Conservation (phyloP, 1,140 invertebrate species). For the Berghia stephanieae region DNA sequence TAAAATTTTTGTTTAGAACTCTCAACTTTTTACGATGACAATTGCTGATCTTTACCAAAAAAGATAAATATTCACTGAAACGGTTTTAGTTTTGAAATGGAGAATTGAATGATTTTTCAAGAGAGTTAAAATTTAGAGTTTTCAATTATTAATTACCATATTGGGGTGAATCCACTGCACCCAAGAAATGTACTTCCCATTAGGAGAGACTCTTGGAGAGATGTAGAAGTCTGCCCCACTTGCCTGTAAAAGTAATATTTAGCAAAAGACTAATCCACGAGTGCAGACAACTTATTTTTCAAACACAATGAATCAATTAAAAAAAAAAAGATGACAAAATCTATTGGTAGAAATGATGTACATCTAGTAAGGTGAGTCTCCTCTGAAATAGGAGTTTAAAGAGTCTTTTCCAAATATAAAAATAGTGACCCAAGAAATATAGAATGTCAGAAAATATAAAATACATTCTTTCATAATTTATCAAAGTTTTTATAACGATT, state of each 20-base stretch:
- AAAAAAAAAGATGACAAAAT: not conserved
- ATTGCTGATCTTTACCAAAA: not conserved
- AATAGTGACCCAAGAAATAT: too few relatives aligned
- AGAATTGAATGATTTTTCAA: too few relatives aligned
- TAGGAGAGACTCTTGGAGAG: conserved; percentile 58
- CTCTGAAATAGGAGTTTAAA: too few relatives aligned
- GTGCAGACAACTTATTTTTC: not conserved
- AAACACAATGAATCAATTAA: not conserved
- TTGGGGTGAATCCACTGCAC: conserved; percentile 66
- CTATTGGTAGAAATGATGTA: too few relatives aligned
- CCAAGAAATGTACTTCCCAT: conserved; percentile 64
- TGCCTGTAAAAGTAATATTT: conserved; percentile 40
- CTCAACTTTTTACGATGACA: too few relatives aligned
- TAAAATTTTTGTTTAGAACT: too few relatives aligned
- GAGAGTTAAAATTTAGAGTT: too few relatives aligned
- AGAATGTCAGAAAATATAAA: too few relatives aligned
- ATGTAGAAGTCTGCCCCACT: conserved; percentile 61
- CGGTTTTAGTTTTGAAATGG: too few relatives aligned
- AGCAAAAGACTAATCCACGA: not conserved
- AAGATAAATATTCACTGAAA: not conserved
- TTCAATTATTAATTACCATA: conserved; percentile 57
- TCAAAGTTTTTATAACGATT: not conserved
- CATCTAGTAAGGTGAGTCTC: too few relatives aligned
- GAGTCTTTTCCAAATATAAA: too few relatives aligned
- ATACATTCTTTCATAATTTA: too few relatives aligned